Evolutionary conservation across 2,797 vertebrate genomes (phyloP), one percentile per base, ranked within the genome.

Genomic region (Alosa sapidissima): DNA sequence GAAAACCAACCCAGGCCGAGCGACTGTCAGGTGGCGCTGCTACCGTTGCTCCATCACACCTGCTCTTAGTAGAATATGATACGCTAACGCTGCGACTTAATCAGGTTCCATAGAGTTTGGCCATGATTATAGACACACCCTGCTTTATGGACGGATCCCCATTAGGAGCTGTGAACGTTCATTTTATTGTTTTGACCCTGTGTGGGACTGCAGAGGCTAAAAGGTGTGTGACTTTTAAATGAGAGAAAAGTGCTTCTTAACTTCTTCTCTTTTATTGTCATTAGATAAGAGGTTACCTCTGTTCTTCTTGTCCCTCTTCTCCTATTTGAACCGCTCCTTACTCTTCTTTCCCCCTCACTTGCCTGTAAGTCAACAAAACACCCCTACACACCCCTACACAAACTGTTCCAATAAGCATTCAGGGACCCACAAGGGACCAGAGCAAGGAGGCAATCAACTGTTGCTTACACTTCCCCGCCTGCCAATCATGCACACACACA

Each of bases 381-480:
- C 65, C 36, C 13, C 13, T 1, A 1, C 62, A 68, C 62, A 13
- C 7, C 3, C 24, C 9, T 24, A 65, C 60, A 65, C 60, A 60
- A 33, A 24, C 54, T 51, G 83, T 83, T 62, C 86, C 81, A 72
- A 85, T 85, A 83, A 81, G 82, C 81, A 87, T 84, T 85, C 62
- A 60, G 82, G 33, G 78, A 19, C 48, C 81, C 16, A 36, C 41
- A 21, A 78, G 72, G 72, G 72, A 14, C 72, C 16, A 4, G 6
- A 78, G 60, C 58, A 16, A 81, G 55, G 36, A 85, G 81, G 81
- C 83, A 68, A 84, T 86, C 85, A 84, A 48, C 83, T 62, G 33
- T 72, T 58, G 47, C 78, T 60, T 81, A 5, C 81, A 85, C 58
- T 88, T 89, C 82, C 60, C 82, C 33, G 78, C 47, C 60, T 81